phyloP scores from a whole-genome alignment of 2,113 vertebrate species.

The Todiramphus chloris region DNA sequence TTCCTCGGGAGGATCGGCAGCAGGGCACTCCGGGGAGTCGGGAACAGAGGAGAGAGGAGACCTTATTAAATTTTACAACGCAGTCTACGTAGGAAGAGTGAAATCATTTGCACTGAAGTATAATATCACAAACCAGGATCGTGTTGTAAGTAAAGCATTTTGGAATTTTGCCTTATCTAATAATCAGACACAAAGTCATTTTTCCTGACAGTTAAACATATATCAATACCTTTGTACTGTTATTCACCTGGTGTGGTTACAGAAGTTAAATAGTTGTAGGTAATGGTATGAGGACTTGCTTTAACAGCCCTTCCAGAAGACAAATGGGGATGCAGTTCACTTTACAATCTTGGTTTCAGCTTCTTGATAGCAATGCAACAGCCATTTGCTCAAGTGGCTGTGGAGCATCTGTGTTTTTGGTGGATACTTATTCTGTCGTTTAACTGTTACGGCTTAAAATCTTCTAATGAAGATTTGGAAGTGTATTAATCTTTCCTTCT shows the following conservation, averaged over 20 bases:
- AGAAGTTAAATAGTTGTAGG: not conserved
- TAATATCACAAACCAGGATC: constrained; percentile 76
- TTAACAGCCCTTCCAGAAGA: not conserved
- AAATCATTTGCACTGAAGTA: constrained; percentile 90
- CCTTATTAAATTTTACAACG: constrained; percentile 96
- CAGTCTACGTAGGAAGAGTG: constrained; percentile 87
- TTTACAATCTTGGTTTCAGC: not conserved
- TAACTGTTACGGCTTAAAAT: not conserved
- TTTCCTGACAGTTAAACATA: not conserved
- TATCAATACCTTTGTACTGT: not conserved
- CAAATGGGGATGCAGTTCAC: not conserved
- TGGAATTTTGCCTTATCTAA: not conserved
- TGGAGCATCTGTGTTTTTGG: not conserved
- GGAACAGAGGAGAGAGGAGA: constrained; percentile 85
- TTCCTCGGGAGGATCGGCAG: not conserved
- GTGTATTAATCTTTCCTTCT: not conserved
- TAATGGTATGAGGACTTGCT: not conserved
- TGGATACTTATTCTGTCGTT: not conserved
- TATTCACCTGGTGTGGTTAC: not conserved
- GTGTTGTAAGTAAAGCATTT: constrained; percentile 75
- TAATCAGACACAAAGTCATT: rapidly evolving
- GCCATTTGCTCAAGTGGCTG: not conserved
- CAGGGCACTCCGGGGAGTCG: constrained; percentile 32
- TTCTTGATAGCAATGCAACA: rapidly evolving
- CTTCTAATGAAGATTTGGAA: not conserved